phyloP scores from a whole-genome alignment of 2,888 invertebrate species.

The Clunio marinus region DNA sequence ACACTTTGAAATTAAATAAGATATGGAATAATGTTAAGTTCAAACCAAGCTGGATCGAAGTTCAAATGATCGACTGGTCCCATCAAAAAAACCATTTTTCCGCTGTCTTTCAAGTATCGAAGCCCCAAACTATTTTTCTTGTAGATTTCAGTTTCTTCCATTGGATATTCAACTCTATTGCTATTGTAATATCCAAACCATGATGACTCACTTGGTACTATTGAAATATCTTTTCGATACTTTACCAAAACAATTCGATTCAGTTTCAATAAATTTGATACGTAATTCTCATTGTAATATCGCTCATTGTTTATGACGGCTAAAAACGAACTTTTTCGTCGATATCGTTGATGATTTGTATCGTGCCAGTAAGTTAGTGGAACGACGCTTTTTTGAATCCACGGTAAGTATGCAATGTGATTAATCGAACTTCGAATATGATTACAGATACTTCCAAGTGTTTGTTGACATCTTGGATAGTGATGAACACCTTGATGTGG shows the following conservation, averaged over 20 bases:
- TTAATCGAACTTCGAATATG: background rate
- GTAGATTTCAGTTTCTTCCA: conserved; percentile 69
- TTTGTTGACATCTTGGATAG: conserved; percentile 10
- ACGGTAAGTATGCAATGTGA: background rate
- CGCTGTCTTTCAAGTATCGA: conserved; percentile 61
- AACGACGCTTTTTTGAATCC: conserved; percentile 68
- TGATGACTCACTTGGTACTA: conserved; percentile 83
- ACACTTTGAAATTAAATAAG: too few species aligned
- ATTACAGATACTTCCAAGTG: background rate
- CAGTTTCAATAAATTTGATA: conserved; percentile 69
- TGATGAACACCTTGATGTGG: conserved; percentile 70
- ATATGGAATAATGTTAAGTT: conserved; percentile 59
- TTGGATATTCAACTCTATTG: conserved; percentile 55
- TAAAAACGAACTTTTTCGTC: conserved; percentile 73
- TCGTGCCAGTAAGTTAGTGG: conserved; percentile 99
- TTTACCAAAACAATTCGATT: conserved; percentile 78
- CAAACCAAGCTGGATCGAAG: conserved; percentile 74
- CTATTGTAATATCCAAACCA: conserved; percentile 98
- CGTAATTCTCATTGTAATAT: conserved; percentile 64
- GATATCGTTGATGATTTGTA: conserved; percentile 78
- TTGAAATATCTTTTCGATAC: conserved; percentile 86
- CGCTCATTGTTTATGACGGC: conserved; percentile 94
- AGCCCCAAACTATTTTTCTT: conserved; percentile 76
- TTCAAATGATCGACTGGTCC: conserved; percentile 76
- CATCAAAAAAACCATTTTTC: conserved; percentile 70